Evolutionary conservation across 2,113 vertebrate genomes (phyloP), one percentile per base, ranked within the genome.

Genomic region (Daubentonia madagascariensis): DNA sequence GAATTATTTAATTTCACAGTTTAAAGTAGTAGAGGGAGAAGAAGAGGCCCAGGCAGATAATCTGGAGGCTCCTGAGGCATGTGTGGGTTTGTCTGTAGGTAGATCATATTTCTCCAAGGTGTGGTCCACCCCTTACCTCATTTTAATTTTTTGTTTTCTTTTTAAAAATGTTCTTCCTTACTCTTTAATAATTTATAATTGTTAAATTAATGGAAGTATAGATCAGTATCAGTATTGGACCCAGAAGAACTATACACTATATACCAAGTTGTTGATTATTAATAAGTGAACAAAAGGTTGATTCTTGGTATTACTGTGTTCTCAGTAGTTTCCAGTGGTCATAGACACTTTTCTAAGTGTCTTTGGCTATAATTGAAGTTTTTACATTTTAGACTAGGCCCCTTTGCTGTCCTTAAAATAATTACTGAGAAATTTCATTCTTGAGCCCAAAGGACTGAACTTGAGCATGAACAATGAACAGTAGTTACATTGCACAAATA

Each of bases 391-490:
- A 59, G 5, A 43, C 43, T 76, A 87, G 28, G 10, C 3, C 25
- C 67, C 89, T 54, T 40, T 28, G 32, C 40, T 73, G 3, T 70
- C 37, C 25, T 73, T 72, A 50, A 73, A 85, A n/a, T 75, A 93
- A 50, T 93, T 93, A 85, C 28, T 67, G 73, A n/a, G 20, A 93
- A 73, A 80, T 93, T 89, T 45, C 6, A 23, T 91, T 96, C 40
- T 91, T 88, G 45, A 43, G 9, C 35, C 5, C n/a, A 20, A 40
- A 85, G 57, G 43, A 52, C 54, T 48, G 11, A 65, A 89, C n/a
- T 70, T 86, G 81, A 63, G 5, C 32, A 85, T 90, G 54, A 80
- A 91, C 43, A 75, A 11, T 84, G 78, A 48, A 28, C 85, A 45
- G 35, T 81, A 67, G 86, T 90, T 84, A 43, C 11, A 78, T 48